These are phyloP conservation scores for Cyclina sinensis DNA, from an alignment of 1,140 invertebrate genomes.

Conservation along the genomic window DNA sequence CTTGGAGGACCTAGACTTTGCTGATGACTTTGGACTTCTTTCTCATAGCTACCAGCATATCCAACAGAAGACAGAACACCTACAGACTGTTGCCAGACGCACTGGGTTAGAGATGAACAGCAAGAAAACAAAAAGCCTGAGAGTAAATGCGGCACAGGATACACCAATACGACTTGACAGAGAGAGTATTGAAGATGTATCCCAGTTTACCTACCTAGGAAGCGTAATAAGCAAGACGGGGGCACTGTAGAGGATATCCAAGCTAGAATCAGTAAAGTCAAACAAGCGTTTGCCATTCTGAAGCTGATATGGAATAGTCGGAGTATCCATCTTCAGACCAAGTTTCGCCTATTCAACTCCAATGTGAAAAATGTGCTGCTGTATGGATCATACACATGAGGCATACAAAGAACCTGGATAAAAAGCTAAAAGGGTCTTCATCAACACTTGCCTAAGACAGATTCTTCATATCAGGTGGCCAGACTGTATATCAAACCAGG, in stretches of 20 bases:
- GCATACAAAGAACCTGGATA: conserved; percentile 26
- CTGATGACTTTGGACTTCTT: conserved; percentile 59
- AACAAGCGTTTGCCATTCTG: neutral
- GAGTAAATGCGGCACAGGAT: conserved; percentile 14
- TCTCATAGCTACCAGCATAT: conserved; percentile 14
- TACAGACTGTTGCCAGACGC: neutral
- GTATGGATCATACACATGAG: conserved; percentile 68
- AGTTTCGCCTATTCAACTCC: conserved; percentile 56
- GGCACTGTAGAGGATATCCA: conserved; percentile 46
- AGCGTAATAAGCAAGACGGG: conserved; percentile 42
- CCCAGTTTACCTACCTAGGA: conserved; percentile 48
- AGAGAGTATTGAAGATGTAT: conserved; percentile 47
- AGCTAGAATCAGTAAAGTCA: conserved; percentile 11
- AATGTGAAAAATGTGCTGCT: conserved; percentile 68
- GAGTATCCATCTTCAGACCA: neutral
- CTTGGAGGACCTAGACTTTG: conserved; percentile 64
- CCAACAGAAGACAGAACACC: neutral
- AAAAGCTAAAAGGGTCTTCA: conserved; percentile 58
- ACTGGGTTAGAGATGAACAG: conserved; percentile 43
- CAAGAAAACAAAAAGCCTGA: conserved; percentile 41
- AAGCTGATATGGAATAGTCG: neutral
- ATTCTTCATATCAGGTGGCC: conserved; percentile 60
- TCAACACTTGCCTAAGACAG: conserved; percentile 60
- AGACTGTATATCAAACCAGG: conserved; percentile 45
- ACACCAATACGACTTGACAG: neutral